Evolutionary conservation across 2,797 vertebrate species (phyloP).

Genomic region (Dicrostonyx torquatus): DNA sequence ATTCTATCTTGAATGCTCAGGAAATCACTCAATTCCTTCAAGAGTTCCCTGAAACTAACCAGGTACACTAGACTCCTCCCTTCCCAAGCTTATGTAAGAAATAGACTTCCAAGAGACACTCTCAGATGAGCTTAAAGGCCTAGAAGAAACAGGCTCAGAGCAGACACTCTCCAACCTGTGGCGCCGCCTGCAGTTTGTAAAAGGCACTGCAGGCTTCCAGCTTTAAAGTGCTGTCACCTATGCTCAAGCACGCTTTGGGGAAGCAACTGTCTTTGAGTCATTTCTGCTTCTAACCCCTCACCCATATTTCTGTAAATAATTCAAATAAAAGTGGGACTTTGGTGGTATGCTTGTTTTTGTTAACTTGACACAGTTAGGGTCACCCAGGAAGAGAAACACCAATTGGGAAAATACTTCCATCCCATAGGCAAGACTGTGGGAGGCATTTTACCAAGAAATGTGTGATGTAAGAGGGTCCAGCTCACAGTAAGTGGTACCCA

Average conservation of each 20-base stretch:
- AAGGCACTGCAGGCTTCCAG: background rate
- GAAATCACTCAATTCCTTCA: background rate
- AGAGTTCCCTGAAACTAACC: background rate
- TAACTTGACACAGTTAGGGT: background rate
- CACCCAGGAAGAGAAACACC: background rate
- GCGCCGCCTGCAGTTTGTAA: background rate
- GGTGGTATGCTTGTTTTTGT: background rate
- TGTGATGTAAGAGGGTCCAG: no score
- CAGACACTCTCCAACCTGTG: background rate
- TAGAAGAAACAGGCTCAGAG: background rate
- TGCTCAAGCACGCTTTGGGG: background rate
- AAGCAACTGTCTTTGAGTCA: background rate
- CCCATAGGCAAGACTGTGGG: background rate
- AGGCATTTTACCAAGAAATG: background rate
- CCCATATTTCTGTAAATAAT: background rate
- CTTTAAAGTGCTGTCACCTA: background rate
- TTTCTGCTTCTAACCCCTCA: background rate
- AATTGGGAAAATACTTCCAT: background rate
- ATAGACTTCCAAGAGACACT: background rate
- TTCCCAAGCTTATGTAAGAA: background rate
- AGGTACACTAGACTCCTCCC: background rate
- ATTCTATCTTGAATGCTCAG: background rate
- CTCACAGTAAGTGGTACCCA: background rate
- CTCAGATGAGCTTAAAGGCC: background rate
- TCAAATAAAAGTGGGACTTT: background rate